Evolutionary conservation across 2,797 vertebrate genomes (phyloP), one percentile per base, ranked within the genome.

Genomic region (Pseudochaenichthys georgianus): DNA sequence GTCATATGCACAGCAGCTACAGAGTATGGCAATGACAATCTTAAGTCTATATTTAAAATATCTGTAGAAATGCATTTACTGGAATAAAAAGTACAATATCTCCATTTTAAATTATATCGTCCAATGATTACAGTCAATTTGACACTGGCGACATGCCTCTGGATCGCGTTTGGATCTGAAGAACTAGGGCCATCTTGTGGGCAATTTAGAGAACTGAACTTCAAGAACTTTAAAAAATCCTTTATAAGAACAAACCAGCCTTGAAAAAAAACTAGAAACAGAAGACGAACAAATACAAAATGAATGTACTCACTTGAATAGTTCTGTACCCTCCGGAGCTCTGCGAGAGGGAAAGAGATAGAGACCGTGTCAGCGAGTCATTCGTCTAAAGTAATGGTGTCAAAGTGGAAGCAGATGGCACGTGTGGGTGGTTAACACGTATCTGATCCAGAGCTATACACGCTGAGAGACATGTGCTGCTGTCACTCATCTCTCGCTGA

Each of bases 271-370:
- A n/a, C 23, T 23, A 13, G 3, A 23, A 12, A 9, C 13, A 42
- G 4, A 2, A 9, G 4, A 71, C 28, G 28, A 28, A 28, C 28
- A 28, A 28, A 28, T 38, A 9, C 38, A 38, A 9, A 38, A 38
- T 38, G 6, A 38, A 38, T 38, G 52, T 70, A 93, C 94, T 93
- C 70, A 94, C 95, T 95, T 69, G 94, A 77, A 38, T 95, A 96
- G 86, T 94, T 95, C 86, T 96, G 95, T 43, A 95, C 68, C 73
- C 94, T 95, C 47, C 91, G 87, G 10, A 95, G 90, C 71, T 96
- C 95, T 96, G 90, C 65, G 13, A 68, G 17, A 58, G 21, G 57
- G 1, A 16, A 13, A 55, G 19, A 21, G 2, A 21, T 13, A 51
- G 28, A n/a, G 19, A 12, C 47, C 38, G 53, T 45, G 71, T 77